These are phyloP conservation scores for Ptiloglossa arizonensis DNA, from an alignment of 1,140 invertebrate genomes.

Conservation along the genomic window DNA sequence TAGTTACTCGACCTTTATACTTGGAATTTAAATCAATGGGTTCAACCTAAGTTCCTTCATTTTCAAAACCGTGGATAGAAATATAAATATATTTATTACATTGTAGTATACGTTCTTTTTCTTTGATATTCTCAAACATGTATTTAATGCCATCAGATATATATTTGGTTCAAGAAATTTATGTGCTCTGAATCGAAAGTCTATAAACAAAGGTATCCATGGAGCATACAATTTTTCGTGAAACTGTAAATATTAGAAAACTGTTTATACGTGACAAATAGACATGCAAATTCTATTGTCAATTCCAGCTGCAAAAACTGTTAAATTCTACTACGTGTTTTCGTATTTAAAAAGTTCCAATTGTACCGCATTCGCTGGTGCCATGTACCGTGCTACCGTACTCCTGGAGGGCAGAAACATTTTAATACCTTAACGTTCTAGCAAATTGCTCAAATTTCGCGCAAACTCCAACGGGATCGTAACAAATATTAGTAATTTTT, in stretches of 20 bases:
- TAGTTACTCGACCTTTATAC: too few relatives aligned
- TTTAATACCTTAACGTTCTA: not conserved
- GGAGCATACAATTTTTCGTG: too few relatives aligned
- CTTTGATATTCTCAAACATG: too few relatives aligned
- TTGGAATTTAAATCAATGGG: too few relatives aligned
- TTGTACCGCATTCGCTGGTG: not conserved
- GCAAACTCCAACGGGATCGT: not conserved
- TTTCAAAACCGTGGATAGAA: too few relatives aligned
- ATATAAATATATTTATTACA: too few relatives aligned
- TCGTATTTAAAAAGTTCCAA: not conserved
- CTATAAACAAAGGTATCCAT: too few relatives aligned
- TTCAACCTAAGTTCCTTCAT: too few relatives aligned
- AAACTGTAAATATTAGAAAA: not conserved
- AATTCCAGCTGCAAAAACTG: not conserved
- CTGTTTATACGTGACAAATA: not conserved
- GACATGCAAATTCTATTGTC: conserved; percentile 18
- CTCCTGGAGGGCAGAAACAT: not conserved
- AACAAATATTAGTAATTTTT: not conserved
- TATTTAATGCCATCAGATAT: too few relatives aligned
- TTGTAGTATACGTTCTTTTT: too few relatives aligned
- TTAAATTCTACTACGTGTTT: not conserved
- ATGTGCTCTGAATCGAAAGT: too few relatives aligned
- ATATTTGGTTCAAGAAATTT: too few relatives aligned
- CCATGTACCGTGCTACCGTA: not conserved
- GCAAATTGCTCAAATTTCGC: not conserved